Evolutionary conservation across 2,888 invertebrate species (phyloP), one percentile per base, ranked within the genome.

Genomic region (Netelia inedita): DNA sequence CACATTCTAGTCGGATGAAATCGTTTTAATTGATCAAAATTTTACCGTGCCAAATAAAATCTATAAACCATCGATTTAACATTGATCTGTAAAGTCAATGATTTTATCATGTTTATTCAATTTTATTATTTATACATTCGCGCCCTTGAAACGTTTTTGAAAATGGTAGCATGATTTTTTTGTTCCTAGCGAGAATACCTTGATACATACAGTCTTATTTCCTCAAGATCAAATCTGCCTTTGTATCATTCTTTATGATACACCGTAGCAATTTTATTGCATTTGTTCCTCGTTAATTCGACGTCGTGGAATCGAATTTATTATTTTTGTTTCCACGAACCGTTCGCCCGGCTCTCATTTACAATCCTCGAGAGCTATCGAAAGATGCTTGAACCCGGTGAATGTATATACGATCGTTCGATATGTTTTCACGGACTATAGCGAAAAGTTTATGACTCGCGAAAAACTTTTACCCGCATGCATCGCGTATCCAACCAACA

Each of bases 391-490:
- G 35, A 35, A 35, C 35, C 35, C 35, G 35, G 35, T 35, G 35
- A 35, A 35, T 35, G 35, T 35, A 35, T 35, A 35, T 53, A 53
- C 53, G 16, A n/a, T 53, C 16, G 19, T 57, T 19, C 19, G 57
- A 19, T 35, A 35, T 57, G 57, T 57, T 57, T 57, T 19, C 19
- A 57, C 2, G 19, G 57, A 57, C 19, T 16, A 19, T 19, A n/a
- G 14, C 68, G 21, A 21, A 53, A 9, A 59, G 53, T 80, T 80
- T 69, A 80, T 59, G 55, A 83, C 11, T 61, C 43, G 61, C n/a
- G 46, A 75, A 69, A 68, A 66, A 55, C 46, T 46, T 73, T 73
- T 73, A 59, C 59, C 50, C 63, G 16, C 28, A 59, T 43, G 69
- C 46, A 9, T 23, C 28, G 59, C 21, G 69, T 59, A 9, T 50